Evolutionary conservation across 2,888 invertebrate species (phyloP).

Genomic region (Cerastis leucographa): DNA sequence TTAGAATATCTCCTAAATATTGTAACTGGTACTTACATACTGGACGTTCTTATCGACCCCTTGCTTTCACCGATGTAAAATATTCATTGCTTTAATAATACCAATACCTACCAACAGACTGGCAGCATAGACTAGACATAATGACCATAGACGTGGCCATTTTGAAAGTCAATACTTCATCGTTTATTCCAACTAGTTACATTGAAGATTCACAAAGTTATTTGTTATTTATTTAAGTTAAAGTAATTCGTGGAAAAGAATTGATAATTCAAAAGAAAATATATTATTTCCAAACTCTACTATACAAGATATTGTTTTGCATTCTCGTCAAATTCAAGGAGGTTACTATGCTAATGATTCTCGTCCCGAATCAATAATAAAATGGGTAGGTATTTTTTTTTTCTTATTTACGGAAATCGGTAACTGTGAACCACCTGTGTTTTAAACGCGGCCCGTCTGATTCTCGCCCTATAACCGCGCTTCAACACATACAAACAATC

Average conservation of each 20-base stretch:
- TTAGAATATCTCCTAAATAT: neutral
- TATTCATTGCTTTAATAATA: slow-evolving; percentile 19
- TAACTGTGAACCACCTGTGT: too few species aligned
- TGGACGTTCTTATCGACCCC: neutral
- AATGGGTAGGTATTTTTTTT: too few species aligned
- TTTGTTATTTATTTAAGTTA: neutral
- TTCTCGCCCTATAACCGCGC: too few species aligned
- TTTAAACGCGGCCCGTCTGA: too few species aligned
- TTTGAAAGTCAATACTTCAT: slow-evolving; percentile 32
- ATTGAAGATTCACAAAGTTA: neutral
- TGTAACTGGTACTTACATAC: neutral
- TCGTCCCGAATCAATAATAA: too few species aligned
- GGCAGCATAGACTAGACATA: slow-evolving; percentile 9
- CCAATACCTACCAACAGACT: neutral
- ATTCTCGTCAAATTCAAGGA: too few species aligned
- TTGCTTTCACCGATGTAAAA: slow-evolving; percentile 2
- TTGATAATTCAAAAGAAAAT: slow-evolving; percentile 1
- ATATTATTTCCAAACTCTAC: neutral
- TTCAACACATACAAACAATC: too few species aligned
- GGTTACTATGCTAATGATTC: too few species aligned
- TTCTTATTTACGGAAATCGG: too few species aligned
- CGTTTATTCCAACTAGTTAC: slow-evolving; percentile 29
- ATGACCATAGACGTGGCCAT: neutral
- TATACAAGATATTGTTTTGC: too few species aligned
- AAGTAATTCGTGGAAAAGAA: neutral